phyloP scores from a whole-genome alignment of 2,797 vertebrate species.

The Distichodus sexfasciatus region DNA sequence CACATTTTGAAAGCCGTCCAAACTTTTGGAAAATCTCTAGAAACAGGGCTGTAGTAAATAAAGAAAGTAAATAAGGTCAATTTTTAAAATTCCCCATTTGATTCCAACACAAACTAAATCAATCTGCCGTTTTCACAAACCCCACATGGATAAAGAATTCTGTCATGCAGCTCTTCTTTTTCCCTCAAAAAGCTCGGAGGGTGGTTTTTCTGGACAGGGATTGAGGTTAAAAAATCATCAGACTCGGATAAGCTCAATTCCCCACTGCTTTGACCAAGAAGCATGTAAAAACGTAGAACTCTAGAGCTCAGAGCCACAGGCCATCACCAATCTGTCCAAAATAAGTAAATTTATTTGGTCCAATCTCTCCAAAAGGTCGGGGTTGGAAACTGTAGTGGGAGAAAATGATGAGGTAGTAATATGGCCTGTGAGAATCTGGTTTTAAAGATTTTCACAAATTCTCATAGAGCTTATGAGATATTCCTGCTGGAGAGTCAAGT shows the following conservation, averaged over 20 bases:
- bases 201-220: background rate
- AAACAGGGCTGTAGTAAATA: background rate
- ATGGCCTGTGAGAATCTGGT: background rate
- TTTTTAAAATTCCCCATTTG: conserved; percentile 13
- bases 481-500: background rate
- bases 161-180: conserved; percentile 4
- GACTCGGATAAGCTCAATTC: background rate
- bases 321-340: background rate
- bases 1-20: conserved; percentile 3
- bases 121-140: conserved; percentile 10
- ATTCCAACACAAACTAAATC: conserved; percentile 17
- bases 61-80: too few species aligned
- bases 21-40: conserved; percentile 1
- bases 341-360: conserved; percentile 1
- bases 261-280: conserved; percentile 1
- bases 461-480: background rate
- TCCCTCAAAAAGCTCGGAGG: background rate
- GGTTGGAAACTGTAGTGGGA: background rate
- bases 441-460: background rate
- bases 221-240: background rate
- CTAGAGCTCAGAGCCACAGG: conserved; percentile 16
- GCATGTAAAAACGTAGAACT: conserved; percentile 22
- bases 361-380: background rate
- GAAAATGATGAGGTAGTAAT: background rate
- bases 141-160: background rate